A percentile compares a stretch with the other conserved stretches of the same genome.
Conservation (phyloP, 2,797 vertebrate genomes). For the Sebastes trivittatus region DNA sequence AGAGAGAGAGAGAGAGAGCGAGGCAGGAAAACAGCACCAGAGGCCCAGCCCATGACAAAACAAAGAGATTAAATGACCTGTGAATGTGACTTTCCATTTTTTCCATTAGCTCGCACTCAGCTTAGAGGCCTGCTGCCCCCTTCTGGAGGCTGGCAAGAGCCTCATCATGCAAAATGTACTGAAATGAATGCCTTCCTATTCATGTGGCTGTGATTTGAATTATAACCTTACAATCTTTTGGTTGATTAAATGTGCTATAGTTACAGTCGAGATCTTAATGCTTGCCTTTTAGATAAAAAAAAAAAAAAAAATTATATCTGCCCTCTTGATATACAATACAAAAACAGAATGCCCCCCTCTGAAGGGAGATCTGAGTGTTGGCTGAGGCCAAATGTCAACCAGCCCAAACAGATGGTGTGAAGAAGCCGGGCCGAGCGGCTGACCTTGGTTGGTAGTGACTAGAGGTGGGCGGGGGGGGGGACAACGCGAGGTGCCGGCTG, state of each 20-base stretch:
- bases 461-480: constrained; percentile 21
- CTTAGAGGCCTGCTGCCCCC: constrained; percentile 78
- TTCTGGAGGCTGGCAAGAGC: constrained; percentile 57
- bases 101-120: constrained; percentile 49
- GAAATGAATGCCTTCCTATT: not conserved
- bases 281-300: constrained; percentile 2
- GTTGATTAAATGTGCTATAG: constrained; percentile 9
- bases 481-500: not conserved
- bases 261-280: not conserved
- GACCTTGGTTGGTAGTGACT: constrained; percentile 50
- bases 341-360: constrained; percentile 45
- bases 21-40: constrained; percentile 62
- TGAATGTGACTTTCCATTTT: constrained; percentile 80
- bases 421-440: constrained; percentile 49
- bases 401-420: constrained; percentile 79
- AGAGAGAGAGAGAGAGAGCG: not conserved
- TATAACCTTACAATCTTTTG: not conserved
- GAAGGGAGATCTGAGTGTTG: constrained; percentile 60
- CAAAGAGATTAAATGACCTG: constrained; percentile 83
- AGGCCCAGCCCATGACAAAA: constrained; percentile 77
- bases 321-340: constrained; percentile 28
- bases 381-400: constrained; percentile 75
- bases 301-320: not conserved
- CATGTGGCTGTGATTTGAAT: not conserved
- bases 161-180: not conserved